phyloP scores from a whole-genome alignment of 2,797 vertebrate genomes.

The Caiman crocodilus region DNA sequence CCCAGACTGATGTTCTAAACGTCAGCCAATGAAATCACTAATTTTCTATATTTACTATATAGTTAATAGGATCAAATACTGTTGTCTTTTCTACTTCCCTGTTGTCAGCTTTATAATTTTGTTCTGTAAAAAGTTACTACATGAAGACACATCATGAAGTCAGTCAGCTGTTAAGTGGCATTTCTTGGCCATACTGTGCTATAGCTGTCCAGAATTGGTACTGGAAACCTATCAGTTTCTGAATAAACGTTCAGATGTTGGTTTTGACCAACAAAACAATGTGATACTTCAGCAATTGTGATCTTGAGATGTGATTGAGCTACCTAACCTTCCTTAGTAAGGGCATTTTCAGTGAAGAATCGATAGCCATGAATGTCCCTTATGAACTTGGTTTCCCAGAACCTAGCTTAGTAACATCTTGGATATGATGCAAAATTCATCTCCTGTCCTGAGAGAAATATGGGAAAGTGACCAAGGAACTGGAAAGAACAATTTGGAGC shows the following conservation, averaged over 20 bases:
- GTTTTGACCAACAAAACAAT: background rate
- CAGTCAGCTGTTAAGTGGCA: background rate
- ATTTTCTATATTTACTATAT: background rate
- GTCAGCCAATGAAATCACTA: background rate
- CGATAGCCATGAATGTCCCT: background rate
- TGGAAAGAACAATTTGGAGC: background rate
- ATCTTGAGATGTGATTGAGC: no score
- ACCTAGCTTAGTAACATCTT: background rate
- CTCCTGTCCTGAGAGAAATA: background rate
- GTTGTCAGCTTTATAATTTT: background rate
- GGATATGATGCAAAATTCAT: background rate
- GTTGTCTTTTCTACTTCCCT: background rate
- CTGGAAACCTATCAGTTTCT: background rate
- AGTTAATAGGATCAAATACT: background rate
- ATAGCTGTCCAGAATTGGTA: background rate
- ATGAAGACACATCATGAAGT: background rate
- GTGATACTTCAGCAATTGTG: background rate
- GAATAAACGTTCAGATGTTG: background rate
- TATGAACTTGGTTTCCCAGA: background rate
- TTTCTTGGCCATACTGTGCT: background rate
- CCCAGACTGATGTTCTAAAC: background rate
- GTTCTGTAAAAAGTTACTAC: background rate
- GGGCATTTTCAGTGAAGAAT: background rate
- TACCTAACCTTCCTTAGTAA: background rate
- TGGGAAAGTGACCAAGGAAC: background rate